These are phyloP conservation scores for Pheosia tremula DNA, from an alignment of 2,888 invertebrate species.

Conservation along the genomic window DNA sequence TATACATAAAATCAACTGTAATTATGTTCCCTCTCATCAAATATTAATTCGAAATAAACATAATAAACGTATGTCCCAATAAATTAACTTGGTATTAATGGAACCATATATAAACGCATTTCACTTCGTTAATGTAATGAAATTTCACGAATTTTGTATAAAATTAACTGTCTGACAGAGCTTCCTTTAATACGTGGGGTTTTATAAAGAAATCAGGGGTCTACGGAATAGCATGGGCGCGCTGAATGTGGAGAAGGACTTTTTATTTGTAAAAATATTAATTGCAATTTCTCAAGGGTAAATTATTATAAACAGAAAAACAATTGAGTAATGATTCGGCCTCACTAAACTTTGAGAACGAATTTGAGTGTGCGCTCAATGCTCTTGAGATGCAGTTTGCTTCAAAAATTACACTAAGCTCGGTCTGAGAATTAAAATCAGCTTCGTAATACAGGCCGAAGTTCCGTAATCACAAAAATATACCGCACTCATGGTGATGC, in stretches of 20 bases:
- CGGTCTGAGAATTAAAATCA: no score
- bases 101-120: conserved; percentile 60
- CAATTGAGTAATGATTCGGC: no score
- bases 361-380: no score
- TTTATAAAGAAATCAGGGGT: conserved; percentile 65
- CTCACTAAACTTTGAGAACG: no score
- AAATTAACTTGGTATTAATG: conserved; percentile 48
- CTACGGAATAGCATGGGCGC: conserved; percentile 18
- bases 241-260: conserved; percentile 40
- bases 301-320: not conserved
- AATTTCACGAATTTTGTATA: conserved; percentile 68
- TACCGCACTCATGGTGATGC: no score
- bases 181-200: conserved; percentile 62
- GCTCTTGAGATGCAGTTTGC: no score
- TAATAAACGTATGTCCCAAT: conserved; percentile 43
- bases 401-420: no score
- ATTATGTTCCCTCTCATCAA: conserved; percentile 2
- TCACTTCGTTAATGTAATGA: conserved; percentile 74
- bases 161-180: conserved; percentile 70
- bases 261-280: not conserved
- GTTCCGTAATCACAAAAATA: no score
- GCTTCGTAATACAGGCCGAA: no score
- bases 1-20: no score
- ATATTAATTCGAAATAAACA: conserved; percentile 40
- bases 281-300: not conserved